Conservation (phyloP, 2,113 vertebrate species). For the Otolemur garnettii region DNA sequence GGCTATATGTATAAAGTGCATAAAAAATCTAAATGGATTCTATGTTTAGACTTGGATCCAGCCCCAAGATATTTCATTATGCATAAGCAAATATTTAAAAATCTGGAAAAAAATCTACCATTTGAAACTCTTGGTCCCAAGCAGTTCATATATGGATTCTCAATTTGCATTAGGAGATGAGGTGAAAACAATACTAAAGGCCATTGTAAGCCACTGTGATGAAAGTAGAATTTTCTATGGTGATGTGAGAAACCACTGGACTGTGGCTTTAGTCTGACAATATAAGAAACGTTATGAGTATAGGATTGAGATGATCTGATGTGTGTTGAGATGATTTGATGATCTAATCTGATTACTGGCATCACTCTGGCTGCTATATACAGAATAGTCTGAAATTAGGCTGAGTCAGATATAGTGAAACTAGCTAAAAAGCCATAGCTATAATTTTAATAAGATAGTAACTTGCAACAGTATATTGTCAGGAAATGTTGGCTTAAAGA, state of each 20-base stretch:
- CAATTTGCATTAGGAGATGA: neutral
- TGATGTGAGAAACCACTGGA: neutral
- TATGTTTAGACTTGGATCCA: neutral
- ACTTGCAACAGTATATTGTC: neutral
- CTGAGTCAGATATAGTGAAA: neutral
- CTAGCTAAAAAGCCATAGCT: neutral
- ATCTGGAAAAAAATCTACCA: neutral
- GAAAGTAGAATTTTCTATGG: neutral
- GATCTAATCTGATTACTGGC: neutral
- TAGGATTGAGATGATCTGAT: neutral
- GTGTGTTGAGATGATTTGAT: neutral
- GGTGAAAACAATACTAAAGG: neutral
- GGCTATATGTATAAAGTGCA: neutral
- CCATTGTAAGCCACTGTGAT: neutral
- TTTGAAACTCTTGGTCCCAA: neutral
- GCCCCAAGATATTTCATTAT: neutral
- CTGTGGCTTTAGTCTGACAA: neutral
- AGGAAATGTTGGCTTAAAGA: neutral
- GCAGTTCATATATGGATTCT: neutral
- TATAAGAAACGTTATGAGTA: neutral
- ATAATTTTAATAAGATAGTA: neutral
- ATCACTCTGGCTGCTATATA: neutral
- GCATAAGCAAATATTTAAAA: neutral
- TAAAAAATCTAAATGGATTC: neutral
- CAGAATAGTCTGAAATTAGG: slow-evolving; percentile 4